Conservation (phyloP, 1,140 invertebrate genomes). For the Cydia pomonella region DNA sequence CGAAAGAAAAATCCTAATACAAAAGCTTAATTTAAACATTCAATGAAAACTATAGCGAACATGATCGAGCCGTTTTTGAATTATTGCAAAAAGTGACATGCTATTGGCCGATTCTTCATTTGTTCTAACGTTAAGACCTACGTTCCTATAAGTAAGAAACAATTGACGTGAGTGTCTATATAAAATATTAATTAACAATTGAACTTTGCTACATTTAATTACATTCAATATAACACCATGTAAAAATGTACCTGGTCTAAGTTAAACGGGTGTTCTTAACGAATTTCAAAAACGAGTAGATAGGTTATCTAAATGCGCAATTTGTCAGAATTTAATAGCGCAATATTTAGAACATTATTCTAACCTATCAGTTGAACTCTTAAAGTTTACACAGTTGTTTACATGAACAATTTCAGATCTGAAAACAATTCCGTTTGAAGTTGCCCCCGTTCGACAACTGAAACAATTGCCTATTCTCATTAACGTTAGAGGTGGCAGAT, state of each 20-base stretch:
- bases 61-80: too few species aligned
- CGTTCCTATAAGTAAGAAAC: not conserved
- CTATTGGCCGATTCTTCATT: too few species aligned
- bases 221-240: not conserved
- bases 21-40: too few species aligned
- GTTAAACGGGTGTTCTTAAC: not conserved
- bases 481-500: conserved; percentile 52
- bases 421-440: conserved; percentile 42
- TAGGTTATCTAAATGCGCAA: not conserved
- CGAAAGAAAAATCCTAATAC: too few species aligned
- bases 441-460: conserved; percentile 47
- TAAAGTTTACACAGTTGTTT: conserved; percentile 39
- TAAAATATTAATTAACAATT: too few species aligned
- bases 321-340: conserved; percentile 4
- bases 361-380: conserved; percentile 24
- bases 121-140: not conserved
- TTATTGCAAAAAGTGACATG: too few species aligned
- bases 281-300: not conserved
- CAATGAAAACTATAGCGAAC: too few species aligned
- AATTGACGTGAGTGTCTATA: too few species aligned
- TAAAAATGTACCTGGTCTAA: too few species aligned
- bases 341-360: conserved; percentile 21
- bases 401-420: conserved; percentile 16
- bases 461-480: conserved; percentile 49
- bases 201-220: too few species aligned